Base-by-base conservation (phyloP, 2,888 invertebrate species). In the Microctonus aethiopoides region DNA sequence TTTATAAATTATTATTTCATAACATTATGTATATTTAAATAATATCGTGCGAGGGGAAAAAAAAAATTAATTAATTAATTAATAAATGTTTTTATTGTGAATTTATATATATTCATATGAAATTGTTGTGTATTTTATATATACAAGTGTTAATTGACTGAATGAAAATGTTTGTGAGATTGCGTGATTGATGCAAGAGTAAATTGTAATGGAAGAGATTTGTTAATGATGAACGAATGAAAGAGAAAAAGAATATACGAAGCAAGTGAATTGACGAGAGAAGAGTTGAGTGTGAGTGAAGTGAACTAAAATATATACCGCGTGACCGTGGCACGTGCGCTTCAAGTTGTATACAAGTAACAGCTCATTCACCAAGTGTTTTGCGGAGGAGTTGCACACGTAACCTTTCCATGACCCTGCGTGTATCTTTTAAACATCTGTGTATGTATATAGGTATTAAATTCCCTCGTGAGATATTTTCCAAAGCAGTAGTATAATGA, bases 311-410 rank as follows among this genome's bases (percentile, higher is more conserved):
- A 64, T 56, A 68, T n/a, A n/a, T n/a, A n/a, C n/a, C 68, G 68
- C 68, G 68, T 68, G 68, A 68, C 72, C 70, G 51, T 70, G 62
- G 71, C 62, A 60, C 39, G 71, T 67, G 71, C 75, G 71, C 70
- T 70, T 46, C 6, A 46, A 46, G 46, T 46, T n/a, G 59, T 70
- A 54, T 70, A 54, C 67, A 51, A 39, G 56, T n/a, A n/a, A n/a
- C n/a, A 67, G 66, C 68, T 68, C 69, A 72, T 72, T 74, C 70
- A 36, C 60, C 70, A 66, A 67, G 34, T 67, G 46, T 67, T 60
- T 36, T 67, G 60, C 67, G 60, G 60, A 67, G 60, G 69, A 60
- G 52, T 66, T 68, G 52, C 64, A 63, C 60, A 51, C 69, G 69
- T 70, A 66, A 66, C 41, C 61, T 60, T 70, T 46, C 16, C 65